Base-by-base conservation (phyloP, 2,888 invertebrate species). In the Ormyrus pomaceus region DNA sequence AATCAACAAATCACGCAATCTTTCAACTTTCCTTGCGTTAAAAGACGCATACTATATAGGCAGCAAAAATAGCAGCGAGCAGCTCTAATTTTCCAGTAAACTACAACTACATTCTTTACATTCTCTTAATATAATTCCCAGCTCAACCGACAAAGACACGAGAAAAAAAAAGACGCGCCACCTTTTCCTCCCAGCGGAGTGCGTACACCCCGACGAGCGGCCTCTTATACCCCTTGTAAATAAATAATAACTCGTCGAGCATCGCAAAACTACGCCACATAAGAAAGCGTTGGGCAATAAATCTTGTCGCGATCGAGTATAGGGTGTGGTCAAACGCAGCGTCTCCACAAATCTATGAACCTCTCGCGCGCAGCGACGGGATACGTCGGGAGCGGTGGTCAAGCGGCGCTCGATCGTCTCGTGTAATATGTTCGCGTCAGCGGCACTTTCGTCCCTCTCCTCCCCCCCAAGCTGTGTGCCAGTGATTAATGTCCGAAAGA, bases 271-370 rank as follows among this genome's bases (percentile, higher is more conserved):
- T 19, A 19, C 19, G 19, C 19, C 19, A 7, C 11, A 51, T 59
- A 11, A 56, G 50, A 45, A n/a, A 65, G 61, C 51, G 56, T 51
- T 72, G 77, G 83, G 83, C 83, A 84, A 89, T 89, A 90, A 90
- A 90, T 90, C 90, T 89, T 88, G 85, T 85, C 83, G 85, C 85
- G 84, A 87, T 87, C 87, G 89, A 89, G 19, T 19, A 19, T 19
- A 1, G 90, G 89, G 89, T 89, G 89, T 90, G 89, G 90, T 89
- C 90, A 88, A 89, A 89, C 87, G 87, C 88, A 88, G 86, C 84
- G 48, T 74, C 70, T 79, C 62, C 62, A 53, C 62, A 69, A 74
- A 74, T 79, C 74, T 59, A 74, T 64, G 56, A 64, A 65, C 34
- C 61, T 70, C 50, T 59, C 56, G 48, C 34, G 5, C 50, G 75